Evolutionary conservation across 2,888 invertebrate genomes (phyloP).

Genomic region (Cosmia pyralina): DNA sequence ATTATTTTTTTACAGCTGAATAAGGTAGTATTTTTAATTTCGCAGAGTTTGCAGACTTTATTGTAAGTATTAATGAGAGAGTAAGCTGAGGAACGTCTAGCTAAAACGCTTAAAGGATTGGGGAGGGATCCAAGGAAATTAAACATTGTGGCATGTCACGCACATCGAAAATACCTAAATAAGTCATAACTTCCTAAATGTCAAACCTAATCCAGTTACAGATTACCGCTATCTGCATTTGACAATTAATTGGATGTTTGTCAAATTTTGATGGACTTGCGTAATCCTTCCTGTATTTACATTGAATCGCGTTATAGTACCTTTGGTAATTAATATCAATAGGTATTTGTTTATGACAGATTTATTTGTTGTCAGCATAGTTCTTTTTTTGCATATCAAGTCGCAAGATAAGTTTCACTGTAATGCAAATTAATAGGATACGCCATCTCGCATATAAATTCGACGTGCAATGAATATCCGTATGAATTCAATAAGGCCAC

Average conservation of each 20-base stretch:
- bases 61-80: too few species aligned
- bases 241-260: conserved; percentile 25
- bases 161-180: neutral
- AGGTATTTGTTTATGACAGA: neutral
- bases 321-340: conserved; percentile 3
- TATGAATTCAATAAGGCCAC: conserved; percentile 2
- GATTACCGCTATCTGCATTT: conserved; percentile 10
- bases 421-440: neutral
- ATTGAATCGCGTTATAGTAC: neutral
- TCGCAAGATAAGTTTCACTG: neutral
- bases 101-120: neutral
- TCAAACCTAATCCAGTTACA: conserved; percentile 14
- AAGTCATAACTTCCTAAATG: neutral
- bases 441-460: neutral
- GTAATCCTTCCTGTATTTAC: neutral
- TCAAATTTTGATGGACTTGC: conserved; percentile 20
- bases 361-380: neutral
- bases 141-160: neutral
- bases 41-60: too few species aligned
- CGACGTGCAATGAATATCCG: neutral
- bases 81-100: too few species aligned
- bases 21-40: too few species aligned
- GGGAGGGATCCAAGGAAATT: neutral
- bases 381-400: neutral
- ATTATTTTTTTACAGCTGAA: too few species aligned